Percentiles rank a stretch among this genome's conserved stretches.
These are phyloP conservation scores for Valencia hispanica DNA, from an alignment of 2,797 vertebrate species.

Conservation along the genomic window DNA sequence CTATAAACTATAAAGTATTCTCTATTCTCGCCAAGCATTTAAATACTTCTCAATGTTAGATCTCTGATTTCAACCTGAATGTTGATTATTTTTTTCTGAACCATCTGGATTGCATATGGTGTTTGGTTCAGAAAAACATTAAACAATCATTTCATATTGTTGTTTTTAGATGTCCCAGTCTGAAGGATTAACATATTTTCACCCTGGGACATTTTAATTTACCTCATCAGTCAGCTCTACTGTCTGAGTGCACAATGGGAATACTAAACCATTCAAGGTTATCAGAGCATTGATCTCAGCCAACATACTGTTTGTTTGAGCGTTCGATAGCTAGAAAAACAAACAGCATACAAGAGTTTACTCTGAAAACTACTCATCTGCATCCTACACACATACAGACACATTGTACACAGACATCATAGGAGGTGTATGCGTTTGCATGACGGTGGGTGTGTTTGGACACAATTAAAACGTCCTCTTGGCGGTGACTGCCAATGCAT, in stretches of 20 bases:
- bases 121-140: not conserved
- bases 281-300: conserved; percentile 34
- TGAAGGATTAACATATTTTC: not conserved
- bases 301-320: conserved; percentile 30
- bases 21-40: too few species aligned
- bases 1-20: too few species aligned
- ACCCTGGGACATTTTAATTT: conserved; percentile 1
- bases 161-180: not conserved
- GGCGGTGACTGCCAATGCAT: conserved; percentile 67
- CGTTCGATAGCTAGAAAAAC: conserved; percentile 27
- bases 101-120: not conserved
- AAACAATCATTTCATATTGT: not conserved
- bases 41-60: too few species aligned
- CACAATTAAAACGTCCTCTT: conserved; percentile 75
- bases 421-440: conserved; percentile 27
- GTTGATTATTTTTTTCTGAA: not conserved
- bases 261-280: conserved; percentile 35
- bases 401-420: conserved; percentile 15
- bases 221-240: conserved; percentile 3
- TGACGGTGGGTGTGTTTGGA: conserved; percentile 44
- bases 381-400: conserved; percentile 20
- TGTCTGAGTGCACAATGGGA: conserved; percentile 30
- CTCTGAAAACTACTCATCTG: conserved; percentile 33
- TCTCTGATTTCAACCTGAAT: not conserved
- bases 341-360: conserved; percentile 27